Base-by-base conservation (phyloP, 30 jellyfish, hydroid and myxozoan species). In the Pelagia noctiluca region DNA sequence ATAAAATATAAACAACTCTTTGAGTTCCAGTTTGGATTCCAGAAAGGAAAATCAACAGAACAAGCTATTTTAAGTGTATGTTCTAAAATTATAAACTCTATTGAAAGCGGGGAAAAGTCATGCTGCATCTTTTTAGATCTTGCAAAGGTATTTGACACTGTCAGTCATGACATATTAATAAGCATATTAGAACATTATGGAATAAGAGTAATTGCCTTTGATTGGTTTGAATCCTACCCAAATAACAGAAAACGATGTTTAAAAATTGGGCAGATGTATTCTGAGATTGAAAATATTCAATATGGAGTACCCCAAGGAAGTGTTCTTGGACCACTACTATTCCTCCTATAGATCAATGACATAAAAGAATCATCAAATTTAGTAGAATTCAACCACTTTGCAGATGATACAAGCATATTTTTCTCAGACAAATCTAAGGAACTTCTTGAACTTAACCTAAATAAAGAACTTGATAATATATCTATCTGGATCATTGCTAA, bases 351-450 rank as follows among this genome's bases (percentile, higher is more conserved):
- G 23, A 75, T 75, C 49, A 75, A 75, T 54, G 87, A 75, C 35
- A 49, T 75, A 8, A 76, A 76, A 26, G 34, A 75, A 38, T 8
- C 76, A 54, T 75, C 87, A 26, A 47, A 52, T 7, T 18, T 60
- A 29, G 24, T 54, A 28, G 36, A 37, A 33, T 77, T 77, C 18
- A 79, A 77, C 36, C 88, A 53, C 13, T 77, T 77, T 77, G 88
- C 88, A 22, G 88, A 77, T 50, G 88, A 77, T 62, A 77, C 88
- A 11, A 77, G 88, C 35, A 35, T 63, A n/a, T 77, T 77, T 52
- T 77, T 8, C 60, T 37, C 88, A 5, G n/a, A 77, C 25, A 36
- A 77, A 77, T 53, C 54, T 26, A 33, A 36, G 18, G 68, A 54
- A 29, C 21, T 33, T 22, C 25, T 63, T 38, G 79, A 77, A 63